Base-by-base conservation (phyloP, 1,140 invertebrate species). In the Drosophila auraria region DNA sequence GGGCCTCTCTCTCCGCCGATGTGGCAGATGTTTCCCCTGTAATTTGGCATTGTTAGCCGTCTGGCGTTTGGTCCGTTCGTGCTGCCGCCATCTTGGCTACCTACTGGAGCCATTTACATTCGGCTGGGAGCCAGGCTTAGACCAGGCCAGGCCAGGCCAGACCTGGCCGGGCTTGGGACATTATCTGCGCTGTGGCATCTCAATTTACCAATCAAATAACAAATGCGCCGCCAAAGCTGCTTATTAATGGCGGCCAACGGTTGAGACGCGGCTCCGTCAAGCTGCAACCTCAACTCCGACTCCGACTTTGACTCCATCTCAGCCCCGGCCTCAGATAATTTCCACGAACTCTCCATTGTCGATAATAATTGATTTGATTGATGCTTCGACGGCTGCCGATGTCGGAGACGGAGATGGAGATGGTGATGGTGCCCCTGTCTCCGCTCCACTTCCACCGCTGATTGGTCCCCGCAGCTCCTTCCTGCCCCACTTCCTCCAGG, bases 311-410 rank as follows among this genome's bases (percentile, higher is more conserved):
- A 63, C 51, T 72, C 36, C 42, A 72, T 58, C 27, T 54, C 33
- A 60, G 56, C 33, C 45, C 58, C 56, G 60, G 33, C 33, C 42
- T 14, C 61, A 15, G 40, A 84, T 86, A 77, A 90, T 90, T 90
- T 90, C 79, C 82, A 86, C 82, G 86, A 90, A 90, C 66, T 80
- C 82, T 73, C 60, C 72, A 84, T 78, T 83, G 84, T 91, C 87
- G 87, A 91, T 91, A 91, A 91, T 91, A 91, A 91, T 91, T 91
- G 87, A 91, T 91, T 91, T 91, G 87, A 91, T 91, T 91, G 87
- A 91, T 91, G 87, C 86, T 90, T 90, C 86, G 86, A 90, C 87
- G 83, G 65, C 64, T 73, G 70, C 59, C 66, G 68, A 38, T 56
- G 71, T 23, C 40, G 73, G 20, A 54, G 53, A 56, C 42, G 73